Evolutionary conservation across 2,113 vertebrate species (phyloP).

Genomic region (Dermatemys mawii): DNA sequence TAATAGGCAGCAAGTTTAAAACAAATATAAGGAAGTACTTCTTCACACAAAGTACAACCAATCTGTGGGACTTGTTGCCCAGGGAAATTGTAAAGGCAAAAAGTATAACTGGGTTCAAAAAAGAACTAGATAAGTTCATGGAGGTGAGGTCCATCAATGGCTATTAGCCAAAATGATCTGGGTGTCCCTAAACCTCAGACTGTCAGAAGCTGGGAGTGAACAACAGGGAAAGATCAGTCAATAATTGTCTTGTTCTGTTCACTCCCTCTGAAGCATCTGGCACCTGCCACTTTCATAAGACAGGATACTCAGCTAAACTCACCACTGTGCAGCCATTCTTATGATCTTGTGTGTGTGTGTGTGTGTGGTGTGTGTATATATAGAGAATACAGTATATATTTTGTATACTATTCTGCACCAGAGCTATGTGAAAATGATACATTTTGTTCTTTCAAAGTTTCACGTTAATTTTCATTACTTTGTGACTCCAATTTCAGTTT

Average conservation of each 20-base stretch:
- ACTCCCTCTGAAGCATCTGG: neutral
- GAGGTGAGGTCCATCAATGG: neutral
- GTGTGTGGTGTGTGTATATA: too few relatives aligned
- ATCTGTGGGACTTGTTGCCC: neutral
- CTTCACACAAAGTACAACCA: neutral
- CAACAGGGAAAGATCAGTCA: neutral
- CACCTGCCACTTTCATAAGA: neutral
- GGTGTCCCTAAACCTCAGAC: neutral
- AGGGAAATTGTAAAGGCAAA: neutral
- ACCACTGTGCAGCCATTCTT: neutral
- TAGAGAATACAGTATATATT: too few relatives aligned
- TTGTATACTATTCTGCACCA: neutral
- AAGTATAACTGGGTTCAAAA: neutral
- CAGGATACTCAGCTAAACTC: neutral
- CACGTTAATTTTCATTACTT: neutral
- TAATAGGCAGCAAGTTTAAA: neutral
- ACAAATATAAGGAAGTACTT: neutral
- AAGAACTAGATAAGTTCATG: neutral
- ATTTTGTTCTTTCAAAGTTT: neutral
- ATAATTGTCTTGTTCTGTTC: neutral
- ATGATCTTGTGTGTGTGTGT: too few relatives aligned
- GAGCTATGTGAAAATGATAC: neutral
- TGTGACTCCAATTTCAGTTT: neutral
- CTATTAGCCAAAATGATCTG: neutral
- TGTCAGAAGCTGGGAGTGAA: neutral